Conservation (phyloP, 2,888 invertebrate species). For the Diogma glabrata region DNA sequence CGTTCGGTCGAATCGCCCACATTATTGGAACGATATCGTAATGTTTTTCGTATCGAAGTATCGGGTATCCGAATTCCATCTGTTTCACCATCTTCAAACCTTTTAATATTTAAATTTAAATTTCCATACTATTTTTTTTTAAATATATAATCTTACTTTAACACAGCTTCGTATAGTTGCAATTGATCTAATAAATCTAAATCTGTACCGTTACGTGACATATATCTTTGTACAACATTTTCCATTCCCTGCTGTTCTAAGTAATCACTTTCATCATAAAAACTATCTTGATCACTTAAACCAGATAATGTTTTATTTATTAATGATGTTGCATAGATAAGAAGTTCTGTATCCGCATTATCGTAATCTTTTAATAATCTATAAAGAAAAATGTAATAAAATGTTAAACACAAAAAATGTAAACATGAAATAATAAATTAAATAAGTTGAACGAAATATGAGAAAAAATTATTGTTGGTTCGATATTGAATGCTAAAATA, state of each 20-base stretch:
- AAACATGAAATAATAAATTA: background rate
- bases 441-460: background rate
- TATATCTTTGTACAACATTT: slow-evolving; percentile 72
- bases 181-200: slow-evolving; percentile 86
- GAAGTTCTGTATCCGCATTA: slow-evolving; percentile 89
- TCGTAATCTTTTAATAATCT: slow-evolving; percentile 86
- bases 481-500: no score
- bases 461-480: no score
- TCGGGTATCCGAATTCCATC: slow-evolving; percentile 47
- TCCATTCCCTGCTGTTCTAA: slow-evolving; percentile 92
- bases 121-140: background rate
- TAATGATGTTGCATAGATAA: slow-evolving; percentile 91
- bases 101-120: no score
- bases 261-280: slow-evolving; percentile 94
- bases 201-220: slow-evolving; percentile 87
- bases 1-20: slow-evolving; percentile 48
- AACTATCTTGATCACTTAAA: slow-evolving; percentile 88
- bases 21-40: slow-evolving; percentile 49
- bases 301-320: slow-evolving; percentile 92
- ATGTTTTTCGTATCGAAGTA: slow-evolving; percentile 58
- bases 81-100: slow-evolving; percentile 42
- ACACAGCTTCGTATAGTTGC: slow-evolving; percentile 88
- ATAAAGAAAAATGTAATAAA: no score
- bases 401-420: no score
- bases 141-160: slow-evolving; percentile 54